Evolutionary conservation across 2,888 invertebrate genomes (phyloP), one percentile per base, ranked within the genome.

Genomic region (Oeneis ivallda): DNA sequence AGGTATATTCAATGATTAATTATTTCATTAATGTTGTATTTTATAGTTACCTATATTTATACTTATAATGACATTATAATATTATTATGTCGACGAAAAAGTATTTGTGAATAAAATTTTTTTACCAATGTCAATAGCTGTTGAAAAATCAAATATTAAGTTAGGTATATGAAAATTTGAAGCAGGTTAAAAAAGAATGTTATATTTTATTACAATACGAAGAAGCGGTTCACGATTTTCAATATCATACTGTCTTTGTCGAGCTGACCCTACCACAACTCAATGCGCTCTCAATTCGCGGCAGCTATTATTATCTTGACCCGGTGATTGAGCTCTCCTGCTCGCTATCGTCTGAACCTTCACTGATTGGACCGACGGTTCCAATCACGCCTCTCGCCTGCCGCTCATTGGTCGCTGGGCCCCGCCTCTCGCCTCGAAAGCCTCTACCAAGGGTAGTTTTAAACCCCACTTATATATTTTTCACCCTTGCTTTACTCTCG

Each of bases 291-390:
- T 89, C 90, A 89, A 91, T 91, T 89, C 91, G 83, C 86, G 83
- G 85, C 86, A 86, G 87, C 90, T 90, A 90, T 90, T 89, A 90
- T 90, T 89, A 90, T 89, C 90, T 89, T 88, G 89, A 90, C 89
- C 91, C 85, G 88, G 87, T 87, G 89, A 90, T 90, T 88, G 90
- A 90, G 87, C 89, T 87, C 86, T 86, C 86, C 85, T 87, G 86
- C 89, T 89, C 85, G 84, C 83, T 77, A 84, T 86, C 82, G 80
- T 73, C 74, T 72, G 69, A 71, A 74, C 74, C 71, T 69, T 54
- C 72, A 75, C 75, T 76, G 74, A 92, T 92, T 92, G 92, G 92
- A 71, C 74, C 70, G 68, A 71, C 64, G 70, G 73, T 79, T 82
- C 68, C 78, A 81, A 82, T 77, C 80, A 83, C 90, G 87, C 92